Base-by-base conservation (phyloP, 2,113 vertebrate species). In the Myotis davidii region DNA sequence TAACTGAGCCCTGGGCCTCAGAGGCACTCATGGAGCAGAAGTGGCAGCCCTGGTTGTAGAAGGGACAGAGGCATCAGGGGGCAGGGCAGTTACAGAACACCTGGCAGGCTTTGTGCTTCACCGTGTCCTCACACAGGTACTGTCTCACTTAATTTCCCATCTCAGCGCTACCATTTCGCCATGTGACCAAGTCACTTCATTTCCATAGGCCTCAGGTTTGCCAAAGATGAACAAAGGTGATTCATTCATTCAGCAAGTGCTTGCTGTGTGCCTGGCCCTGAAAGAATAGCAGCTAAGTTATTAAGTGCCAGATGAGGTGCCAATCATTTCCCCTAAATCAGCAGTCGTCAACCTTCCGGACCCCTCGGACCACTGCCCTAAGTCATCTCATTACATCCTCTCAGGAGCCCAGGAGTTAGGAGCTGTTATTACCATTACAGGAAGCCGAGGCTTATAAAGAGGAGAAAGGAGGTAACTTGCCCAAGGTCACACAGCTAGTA, bases 111-210 rank as follows among this genome's bases (percentile, higher is more conserved):
- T 27, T 16, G 39, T 23, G 32, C 48, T 23, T 72, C 18, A 3
- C 20, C 0, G 0, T 45, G 17, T n/a, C 64, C 88, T 52, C 37
- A 48, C 27, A 2, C 4, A 8, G 42, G 45, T 6, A 5, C 52
- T 18, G 0, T 20, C 39, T 82, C 81, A 17, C 27, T 45, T 34
- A n/a, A 20, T 29, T 25, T 29, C 61, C 42, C 32, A 13, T 65
- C 39, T 50, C 4, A 4, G 56, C 34, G 37, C 27, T 7, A 1
- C 25, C 32, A 0, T 61, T 61, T 74, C 21, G 10, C 54, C 2
- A 1, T 16, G 20, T 65, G 37, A 34, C 56, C 23, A n/a, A 5
- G 14, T 90, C 59, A 0, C 9, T 87, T 61, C 45, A 4, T 27
- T 18, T 87, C 45, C 13, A 6, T 5, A 42, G 65, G 34, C 77